Conservation (phyloP, 2,888 invertebrate genomes). For the Brachyptera risi region DNA sequence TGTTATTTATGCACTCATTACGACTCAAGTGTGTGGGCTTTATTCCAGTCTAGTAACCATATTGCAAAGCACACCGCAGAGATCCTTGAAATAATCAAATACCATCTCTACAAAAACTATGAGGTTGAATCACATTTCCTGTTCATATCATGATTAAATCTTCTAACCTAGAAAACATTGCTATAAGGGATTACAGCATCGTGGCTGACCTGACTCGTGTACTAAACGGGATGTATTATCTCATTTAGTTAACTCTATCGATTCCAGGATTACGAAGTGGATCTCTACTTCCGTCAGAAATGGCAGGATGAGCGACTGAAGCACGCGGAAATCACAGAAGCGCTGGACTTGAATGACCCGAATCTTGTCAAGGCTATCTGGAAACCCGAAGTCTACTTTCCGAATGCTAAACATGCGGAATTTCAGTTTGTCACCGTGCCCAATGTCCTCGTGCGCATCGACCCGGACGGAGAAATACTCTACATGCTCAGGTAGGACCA, state of each 20-base stretch:
- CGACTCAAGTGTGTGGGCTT: no score
- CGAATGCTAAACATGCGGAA: conserved; percentile 49
- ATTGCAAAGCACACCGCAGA: no score
- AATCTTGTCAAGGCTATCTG: conserved; percentile 48
- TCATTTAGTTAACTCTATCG: neutral
- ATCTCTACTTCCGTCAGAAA: conserved; percentile 48
- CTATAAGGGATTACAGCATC: no score
- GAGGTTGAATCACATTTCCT: no score
- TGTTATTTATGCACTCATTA: no score
- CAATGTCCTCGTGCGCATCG: conserved; percentile 48
- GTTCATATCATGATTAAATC: no score
- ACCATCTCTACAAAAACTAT: no score
- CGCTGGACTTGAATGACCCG: conserved; percentile 48
- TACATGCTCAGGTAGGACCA: conserved; percentile 47
- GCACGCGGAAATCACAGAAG: conserved; percentile 44
- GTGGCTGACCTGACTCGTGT: no score
- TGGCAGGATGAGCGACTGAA: conserved; percentile 48
- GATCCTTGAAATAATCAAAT: no score
- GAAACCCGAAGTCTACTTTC: conserved; percentile 49
- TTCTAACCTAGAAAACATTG: no score
- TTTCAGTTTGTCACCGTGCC: conserved; percentile 51
- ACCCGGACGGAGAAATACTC: conserved; percentile 47
- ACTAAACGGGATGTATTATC: neutral
- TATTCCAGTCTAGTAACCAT: no score
- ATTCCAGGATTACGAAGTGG: conserved; percentile 49